These are phyloP conservation scores for Mercenaria mercenaria DNA, from an alignment of 1,140 invertebrate species.

Conservation along the genomic window DNA sequence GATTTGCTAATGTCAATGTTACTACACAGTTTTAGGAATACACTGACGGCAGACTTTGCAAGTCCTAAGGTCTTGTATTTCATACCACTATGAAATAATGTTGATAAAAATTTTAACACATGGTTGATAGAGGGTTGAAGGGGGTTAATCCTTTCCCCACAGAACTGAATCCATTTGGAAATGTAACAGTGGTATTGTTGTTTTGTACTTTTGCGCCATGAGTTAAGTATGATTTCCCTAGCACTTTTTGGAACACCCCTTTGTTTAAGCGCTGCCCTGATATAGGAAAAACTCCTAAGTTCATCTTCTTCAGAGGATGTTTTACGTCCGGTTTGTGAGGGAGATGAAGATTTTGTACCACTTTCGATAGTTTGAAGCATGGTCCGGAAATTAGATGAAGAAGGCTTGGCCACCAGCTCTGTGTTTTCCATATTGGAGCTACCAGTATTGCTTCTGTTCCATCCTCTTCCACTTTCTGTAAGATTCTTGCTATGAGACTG, in stretches of 20 bases:
- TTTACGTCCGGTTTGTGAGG: conserved; percentile 4
- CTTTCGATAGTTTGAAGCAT: neutral
- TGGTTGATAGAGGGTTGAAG: neutral
- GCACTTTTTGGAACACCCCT: neutral
- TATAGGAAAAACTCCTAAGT: neutral
- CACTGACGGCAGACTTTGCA: conserved; percentile 45
- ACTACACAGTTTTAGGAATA: neutral
- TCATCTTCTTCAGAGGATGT: conserved; percentile 48
- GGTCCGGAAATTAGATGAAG: neutral
- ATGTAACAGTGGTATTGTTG: conserved; percentile 1
- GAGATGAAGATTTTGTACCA: neutral
- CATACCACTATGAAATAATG: neutral
- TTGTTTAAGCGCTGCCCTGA: neutral
- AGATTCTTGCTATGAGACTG: neutral
- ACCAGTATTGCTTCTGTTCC: neutral
- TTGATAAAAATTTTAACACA: neutral
- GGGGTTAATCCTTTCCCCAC: neutral
- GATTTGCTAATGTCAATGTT: neutral
- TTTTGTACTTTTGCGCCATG: conserved; percentile 15
- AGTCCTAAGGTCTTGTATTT: conserved; percentile 53
- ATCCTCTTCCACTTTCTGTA: neutral
- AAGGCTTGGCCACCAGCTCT: neutral
- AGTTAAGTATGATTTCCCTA: neutral
- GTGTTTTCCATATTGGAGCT: conserved; percentile 26
- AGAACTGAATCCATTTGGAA: conserved; percentile 21